phyloP scores from a whole-genome alignment of 2,888 invertebrate genomes.

The Idaea aversata region DNA sequence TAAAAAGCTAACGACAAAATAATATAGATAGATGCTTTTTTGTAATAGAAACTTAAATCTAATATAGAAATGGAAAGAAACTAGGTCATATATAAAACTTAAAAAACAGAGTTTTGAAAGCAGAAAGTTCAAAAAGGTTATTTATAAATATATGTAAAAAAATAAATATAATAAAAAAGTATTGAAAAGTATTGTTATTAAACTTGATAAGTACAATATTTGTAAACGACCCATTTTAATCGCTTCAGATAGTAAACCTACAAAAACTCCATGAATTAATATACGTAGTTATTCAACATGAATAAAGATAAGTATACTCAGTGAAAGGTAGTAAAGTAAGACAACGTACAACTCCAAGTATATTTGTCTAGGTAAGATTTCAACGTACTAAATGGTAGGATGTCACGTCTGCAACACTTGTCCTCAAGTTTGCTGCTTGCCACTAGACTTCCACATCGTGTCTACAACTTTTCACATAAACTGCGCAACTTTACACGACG shows the following conservation, averaged over 20 bases:
- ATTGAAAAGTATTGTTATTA: no score
- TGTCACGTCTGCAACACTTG: conserved; percentile 71
- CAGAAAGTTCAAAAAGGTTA: no score
- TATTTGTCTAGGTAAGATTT: conserved; percentile 49
- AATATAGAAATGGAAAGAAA: background rate
- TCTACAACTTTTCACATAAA: conserved; percentile 75
- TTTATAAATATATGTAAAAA: no score
- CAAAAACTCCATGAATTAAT: conserved; percentile 28
- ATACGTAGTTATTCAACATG: conserved; percentile 34
- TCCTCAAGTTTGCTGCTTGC: conserved; percentile 59
- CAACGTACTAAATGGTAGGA: conserved; percentile 49
- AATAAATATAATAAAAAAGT: no score
- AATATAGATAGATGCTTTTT: no score
- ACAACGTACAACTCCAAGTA: conserved; percentile 34
- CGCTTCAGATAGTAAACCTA: conserved; percentile 18
- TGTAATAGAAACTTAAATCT: no score
- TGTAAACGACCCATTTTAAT: conserved; percentile 17
- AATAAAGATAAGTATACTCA: conserved; percentile 27
- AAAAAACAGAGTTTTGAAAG: no score
- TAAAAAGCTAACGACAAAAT: no score
- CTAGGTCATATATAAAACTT: no score
- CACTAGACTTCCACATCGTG: conserved; percentile 49
- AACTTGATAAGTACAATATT: no score
- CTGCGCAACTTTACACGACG: conserved; percentile 64
- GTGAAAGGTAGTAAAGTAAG: conserved; percentile 25